A percentile compares a stretch with the other conserved stretches of the same genome.
phyloP scores from a whole-genome alignment of 2,888 invertebrate genomes.

The Arctia plantaginis region DNA sequence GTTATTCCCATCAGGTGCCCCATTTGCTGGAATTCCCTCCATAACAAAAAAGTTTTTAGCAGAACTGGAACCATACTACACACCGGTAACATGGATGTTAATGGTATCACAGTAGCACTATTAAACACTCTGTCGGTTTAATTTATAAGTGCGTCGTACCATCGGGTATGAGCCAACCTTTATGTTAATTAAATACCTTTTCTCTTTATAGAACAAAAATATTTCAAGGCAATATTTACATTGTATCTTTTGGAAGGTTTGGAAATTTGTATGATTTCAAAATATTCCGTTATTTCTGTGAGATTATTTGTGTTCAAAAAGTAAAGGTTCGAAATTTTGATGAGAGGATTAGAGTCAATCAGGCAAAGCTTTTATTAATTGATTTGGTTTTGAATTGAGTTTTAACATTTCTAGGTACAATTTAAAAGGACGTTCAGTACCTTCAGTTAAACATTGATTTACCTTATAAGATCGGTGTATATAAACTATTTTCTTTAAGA shows the following conservation, averaged over 20 bases:
- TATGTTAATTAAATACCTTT: background rate
- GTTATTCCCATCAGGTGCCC: too few species aligned
- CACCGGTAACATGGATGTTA: background rate
- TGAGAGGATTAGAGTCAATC: background rate
- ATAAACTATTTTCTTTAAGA: background rate
- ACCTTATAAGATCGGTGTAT: background rate
- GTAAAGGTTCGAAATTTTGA: background rate
- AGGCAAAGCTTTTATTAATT: background rate
- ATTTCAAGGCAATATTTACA: background rate
- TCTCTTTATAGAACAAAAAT: background rate
- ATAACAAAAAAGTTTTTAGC: background rate
- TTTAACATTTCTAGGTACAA: background rate
- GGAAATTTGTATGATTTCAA: background rate
- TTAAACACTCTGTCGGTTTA: background rate
- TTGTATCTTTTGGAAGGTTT: background rate
- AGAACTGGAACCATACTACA: background rate
- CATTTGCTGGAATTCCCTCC: background rate
- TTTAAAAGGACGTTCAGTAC: background rate
- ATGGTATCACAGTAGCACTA: background rate
- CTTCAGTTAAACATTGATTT: background rate
- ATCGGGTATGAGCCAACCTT: background rate
- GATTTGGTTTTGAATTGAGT: background rate
- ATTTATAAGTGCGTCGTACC: background rate
- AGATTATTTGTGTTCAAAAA: slow-evolving; percentile 1
- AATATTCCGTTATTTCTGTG: background rate